These are phyloP conservation scores for Myotis findleyi DNA, from an alignment of 2,797 vertebrate genomes.

Conservation along the genomic window DNA sequence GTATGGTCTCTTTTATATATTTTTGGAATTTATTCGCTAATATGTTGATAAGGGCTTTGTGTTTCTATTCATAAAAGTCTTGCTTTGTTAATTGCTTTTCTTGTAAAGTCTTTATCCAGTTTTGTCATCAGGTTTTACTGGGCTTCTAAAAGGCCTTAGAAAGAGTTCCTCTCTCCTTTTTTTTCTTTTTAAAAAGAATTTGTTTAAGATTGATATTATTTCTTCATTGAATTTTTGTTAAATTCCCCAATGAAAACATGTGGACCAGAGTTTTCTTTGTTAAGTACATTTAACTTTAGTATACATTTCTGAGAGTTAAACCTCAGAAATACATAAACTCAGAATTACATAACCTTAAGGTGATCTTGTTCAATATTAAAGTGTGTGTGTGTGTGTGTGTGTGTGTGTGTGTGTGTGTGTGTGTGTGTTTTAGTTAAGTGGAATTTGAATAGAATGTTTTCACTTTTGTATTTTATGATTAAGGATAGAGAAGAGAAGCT, in stretches of 20 bases:
- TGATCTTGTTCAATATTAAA: conserved; percentile 66
- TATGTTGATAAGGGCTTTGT: conserved; percentile 10
- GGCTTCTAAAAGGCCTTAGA: neutral
- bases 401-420: neutral
- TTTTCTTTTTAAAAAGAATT: neutral
- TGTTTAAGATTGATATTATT: neutral
- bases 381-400: neutral
- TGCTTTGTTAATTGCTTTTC: conserved; percentile 3
- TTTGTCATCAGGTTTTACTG: conserved; percentile 2
- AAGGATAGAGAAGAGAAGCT: neutral
- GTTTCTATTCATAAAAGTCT: conserved; percentile 4
- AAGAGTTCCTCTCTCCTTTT: neutral
- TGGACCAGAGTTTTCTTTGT: conserved; percentile 9
- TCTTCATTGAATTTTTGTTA: conserved; percentile 1
- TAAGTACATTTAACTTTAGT: neutral
- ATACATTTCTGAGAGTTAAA: neutral
- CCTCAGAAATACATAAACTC: neutral
- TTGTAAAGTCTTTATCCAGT: neutral
- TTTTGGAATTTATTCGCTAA: neutral
- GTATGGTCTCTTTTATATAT: neutral
- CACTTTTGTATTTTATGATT: conserved; percentile 52
- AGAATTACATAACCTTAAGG: conserved; percentile 40
- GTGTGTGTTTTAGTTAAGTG: neutral
- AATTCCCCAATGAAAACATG: neutral
- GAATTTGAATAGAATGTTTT: conserved; percentile 14